Percentiles rank a stretch among this genome's conserved stretches.
phyloP scores from a whole-genome alignment of 2,113 vertebrate species.

The Amphiprion percula region DNA sequence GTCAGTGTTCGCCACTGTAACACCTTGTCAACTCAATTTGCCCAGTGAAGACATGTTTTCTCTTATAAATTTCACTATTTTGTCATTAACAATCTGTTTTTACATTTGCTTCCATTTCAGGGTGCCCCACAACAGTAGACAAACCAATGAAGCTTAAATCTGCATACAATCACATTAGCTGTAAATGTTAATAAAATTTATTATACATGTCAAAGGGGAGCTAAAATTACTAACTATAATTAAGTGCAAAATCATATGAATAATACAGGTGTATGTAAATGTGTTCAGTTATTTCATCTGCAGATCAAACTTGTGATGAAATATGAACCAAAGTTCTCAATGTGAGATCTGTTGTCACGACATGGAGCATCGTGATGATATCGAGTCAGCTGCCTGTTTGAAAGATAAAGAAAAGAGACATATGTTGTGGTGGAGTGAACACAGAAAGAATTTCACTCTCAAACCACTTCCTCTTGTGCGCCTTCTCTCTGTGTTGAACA shows the following conservation, averaged over 20 bases:
- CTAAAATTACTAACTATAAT: not conserved
- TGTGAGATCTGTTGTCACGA: not conserved
- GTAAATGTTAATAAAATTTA: not conserved
- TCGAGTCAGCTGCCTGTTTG: not conserved
- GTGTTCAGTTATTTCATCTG: not conserved
- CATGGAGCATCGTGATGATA: not conserved
- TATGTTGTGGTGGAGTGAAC: not conserved
- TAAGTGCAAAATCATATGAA: not conserved
- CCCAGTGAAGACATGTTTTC: too few relatives aligned
- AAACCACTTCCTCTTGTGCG: constrained; percentile 64
- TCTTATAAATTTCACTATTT: too few relatives aligned
- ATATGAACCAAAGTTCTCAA: not conserved
- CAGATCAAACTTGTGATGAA: not conserved
- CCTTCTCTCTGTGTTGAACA: constrained; percentile 29
- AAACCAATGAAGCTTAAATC: not conserved
- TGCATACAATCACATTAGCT: not conserved
- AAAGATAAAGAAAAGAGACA: not conserved
- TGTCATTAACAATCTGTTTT: too few relatives aligned
- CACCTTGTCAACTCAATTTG: too few relatives aligned
- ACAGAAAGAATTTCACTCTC: constrained; percentile 13
- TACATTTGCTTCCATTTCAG: too few relatives aligned
- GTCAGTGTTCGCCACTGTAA: too few relatives aligned
- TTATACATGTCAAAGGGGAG: too few relatives aligned
- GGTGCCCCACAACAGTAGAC: not conserved
- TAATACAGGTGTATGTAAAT: not conserved